These are phyloP conservation scores for Halcyon badia DNA, from an alignment of 2,797 vertebrate species.

Conservation along the genomic window DNA sequence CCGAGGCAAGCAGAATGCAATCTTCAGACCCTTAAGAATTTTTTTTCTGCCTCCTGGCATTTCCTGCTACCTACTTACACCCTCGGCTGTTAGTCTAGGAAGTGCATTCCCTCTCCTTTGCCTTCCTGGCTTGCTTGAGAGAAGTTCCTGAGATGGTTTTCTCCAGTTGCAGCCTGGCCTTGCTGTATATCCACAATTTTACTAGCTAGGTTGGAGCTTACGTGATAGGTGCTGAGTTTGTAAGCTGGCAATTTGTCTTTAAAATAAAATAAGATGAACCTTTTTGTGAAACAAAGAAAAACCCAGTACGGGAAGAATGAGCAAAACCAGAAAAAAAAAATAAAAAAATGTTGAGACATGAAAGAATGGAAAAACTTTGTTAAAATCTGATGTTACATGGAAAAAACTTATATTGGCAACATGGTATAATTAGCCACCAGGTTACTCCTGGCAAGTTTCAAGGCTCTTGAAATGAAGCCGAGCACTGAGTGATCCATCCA, in stretches of 20 bases:
- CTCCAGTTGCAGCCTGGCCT: background rate
- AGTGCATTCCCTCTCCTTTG: background rate
- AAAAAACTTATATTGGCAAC: slow-evolving; percentile 52
- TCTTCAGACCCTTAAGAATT: background rate
- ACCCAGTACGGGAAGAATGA: background rate
- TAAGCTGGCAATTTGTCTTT: background rate
- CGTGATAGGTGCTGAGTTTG: background rate
- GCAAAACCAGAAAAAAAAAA: background rate
- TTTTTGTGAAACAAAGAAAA: background rate
- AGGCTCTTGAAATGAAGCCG: slow-evolving; percentile 57
- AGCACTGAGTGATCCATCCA: background rate
- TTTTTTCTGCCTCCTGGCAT: background rate
- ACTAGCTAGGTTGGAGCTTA: background rate
- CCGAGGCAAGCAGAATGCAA: background rate
- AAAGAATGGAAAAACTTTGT: slow-evolving; percentile 62
- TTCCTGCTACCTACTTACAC: background rate
- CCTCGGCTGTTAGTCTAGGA: background rate
- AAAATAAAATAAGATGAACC: background rate
- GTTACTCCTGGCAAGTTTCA: slow-evolving; percentile 26
- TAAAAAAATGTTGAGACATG: background rate
- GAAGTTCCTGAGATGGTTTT: background rate
- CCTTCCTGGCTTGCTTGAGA: background rate
- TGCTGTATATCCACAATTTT: background rate
- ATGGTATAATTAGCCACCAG: slow-evolving; percentile 44
- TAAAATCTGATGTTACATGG: slow-evolving; percentile 38